phyloP scores from a whole-genome alignment of 2,797 vertebrate species.

The Cuculus canorus region DNA sequence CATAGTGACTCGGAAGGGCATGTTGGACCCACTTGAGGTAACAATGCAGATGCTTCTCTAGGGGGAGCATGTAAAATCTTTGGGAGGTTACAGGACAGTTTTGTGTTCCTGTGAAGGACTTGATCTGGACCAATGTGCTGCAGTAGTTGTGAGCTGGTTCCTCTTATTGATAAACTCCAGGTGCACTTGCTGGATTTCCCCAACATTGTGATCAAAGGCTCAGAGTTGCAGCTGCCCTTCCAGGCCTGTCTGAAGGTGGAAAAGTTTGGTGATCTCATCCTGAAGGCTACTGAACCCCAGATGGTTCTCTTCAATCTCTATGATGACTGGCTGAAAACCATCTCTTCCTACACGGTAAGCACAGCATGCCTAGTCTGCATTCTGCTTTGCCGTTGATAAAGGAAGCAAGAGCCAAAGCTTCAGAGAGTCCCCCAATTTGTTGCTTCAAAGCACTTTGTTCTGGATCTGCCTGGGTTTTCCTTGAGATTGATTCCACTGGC shows the following conservation, averaged over 20 bases:
- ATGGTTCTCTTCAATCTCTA: slow-evolving; percentile 99
- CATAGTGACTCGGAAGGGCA: slow-evolving; percentile 98
- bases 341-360: slow-evolving; percentile 97
- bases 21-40: slow-evolving; percentile 98
- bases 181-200: slow-evolving; percentile 99
- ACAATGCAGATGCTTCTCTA: background rate
- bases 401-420: background rate
- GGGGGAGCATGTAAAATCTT: background rate
- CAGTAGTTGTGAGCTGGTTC: background rate
- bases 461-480: background rate
- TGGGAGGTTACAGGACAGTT: background rate
- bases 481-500: background rate
- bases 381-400: background rate
- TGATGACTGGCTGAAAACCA: slow-evolving; percentile 99
- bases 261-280: slow-evolving; percentile 98
- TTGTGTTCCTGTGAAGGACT: background rate
- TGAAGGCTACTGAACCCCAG: slow-evolving; percentile 98
- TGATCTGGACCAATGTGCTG: background rate
- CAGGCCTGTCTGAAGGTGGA: slow-evolving; percentile 99
- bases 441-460: background rate
- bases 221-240: slow-evolving; percentile 97
- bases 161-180: slow-evolving; percentile 71
- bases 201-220: slow-evolving; percentile 99
- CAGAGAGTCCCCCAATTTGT: background rate
- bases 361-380: background rate